These are phyloP conservation scores for Nothoprocta perdicaria DNA, from an alignment of 2,113 vertebrate genomes.

Conservation along the genomic window DNA sequence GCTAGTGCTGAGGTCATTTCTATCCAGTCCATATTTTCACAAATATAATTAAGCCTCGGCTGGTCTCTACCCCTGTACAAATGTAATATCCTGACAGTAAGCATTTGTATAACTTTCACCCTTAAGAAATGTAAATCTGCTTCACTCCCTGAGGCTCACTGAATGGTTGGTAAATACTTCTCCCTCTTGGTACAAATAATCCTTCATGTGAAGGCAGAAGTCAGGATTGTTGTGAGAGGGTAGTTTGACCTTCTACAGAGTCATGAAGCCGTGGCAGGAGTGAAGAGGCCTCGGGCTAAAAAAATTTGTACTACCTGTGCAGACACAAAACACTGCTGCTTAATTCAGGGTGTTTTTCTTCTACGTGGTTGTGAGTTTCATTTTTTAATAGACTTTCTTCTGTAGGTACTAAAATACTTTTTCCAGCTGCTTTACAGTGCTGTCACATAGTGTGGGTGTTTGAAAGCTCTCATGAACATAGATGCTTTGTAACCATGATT, in stretches of 20 bases:
- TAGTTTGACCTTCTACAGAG: neutral
- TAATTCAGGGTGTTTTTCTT: neutral
- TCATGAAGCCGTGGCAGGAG: neutral
- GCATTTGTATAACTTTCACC: neutral
- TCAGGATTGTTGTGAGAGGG: neutral
- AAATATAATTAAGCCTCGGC: neutral
- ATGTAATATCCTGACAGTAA: neutral
- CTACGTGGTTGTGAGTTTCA: rapidly evolving
- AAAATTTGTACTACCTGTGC: neutral
- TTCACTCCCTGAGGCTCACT: neutral
- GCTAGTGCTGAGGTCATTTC: neutral
- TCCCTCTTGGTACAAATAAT: neutral
- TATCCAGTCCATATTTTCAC: neutral
- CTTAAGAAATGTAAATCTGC: neutral
- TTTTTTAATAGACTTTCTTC: neutral
- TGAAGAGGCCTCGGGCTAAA: neutral
- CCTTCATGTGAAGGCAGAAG: neutral
- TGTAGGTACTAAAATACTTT: neutral
- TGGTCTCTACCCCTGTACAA: neutral
- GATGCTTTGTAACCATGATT: neutral
- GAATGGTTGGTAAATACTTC: neutral
- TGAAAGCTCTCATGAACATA: neutral
- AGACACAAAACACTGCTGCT: neutral
- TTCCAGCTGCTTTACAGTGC: neutral
- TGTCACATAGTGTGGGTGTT: neutral